Base-by-base conservation (phyloP, 2,113 vertebrate species). In the Istiophorus platypterus region DNA sequence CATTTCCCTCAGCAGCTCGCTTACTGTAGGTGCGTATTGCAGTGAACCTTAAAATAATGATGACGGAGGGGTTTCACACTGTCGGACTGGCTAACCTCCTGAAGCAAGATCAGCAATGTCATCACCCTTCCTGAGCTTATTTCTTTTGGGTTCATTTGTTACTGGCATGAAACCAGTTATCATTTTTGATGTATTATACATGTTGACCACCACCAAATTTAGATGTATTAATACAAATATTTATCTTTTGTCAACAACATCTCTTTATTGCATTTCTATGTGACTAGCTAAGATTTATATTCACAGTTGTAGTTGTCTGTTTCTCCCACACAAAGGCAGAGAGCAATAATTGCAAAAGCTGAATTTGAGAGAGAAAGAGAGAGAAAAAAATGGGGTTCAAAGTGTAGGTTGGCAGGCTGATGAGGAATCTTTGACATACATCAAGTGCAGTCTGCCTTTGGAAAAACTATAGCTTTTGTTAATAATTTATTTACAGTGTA, bases 41-140 rank as follows among this genome's bases (percentile, higher is more conserved):
- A 83, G 73, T 76, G 69, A 86, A 85, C 62, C 82, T 78, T 58
- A 69, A 85, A 88, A 85, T 80, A 71, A 86, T 84, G 85, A 81
- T 84, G 76, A 91, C 26, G 20, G 76, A 74, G 37, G 39, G 52
- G 61, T 84, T 86, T 76, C 34, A 56, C 34, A 34, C 20, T 47
- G 45, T 83, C 62, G 47, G 1, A 42, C 5, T 4, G 51, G 63
- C 81, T 80, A 26, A 84, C 57, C 59, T 83, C 29, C 61, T 82
- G 45, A 67, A 75, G 47, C 51, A 62, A 64, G 73, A 72, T 72
- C 70, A 59, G 51, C 45, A 80, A 78, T 61, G 70, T 76, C 71
- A 80, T 72, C 26, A 58, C 1, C 39, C 4, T 4, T 1, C 18
- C 10, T 6, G 6, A 39, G 42, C 51, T 58, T 37, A 78, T 27